phyloP scores from a whole-genome alignment of 2,888 invertebrate species.

The Heliconius ethilla region DNA sequence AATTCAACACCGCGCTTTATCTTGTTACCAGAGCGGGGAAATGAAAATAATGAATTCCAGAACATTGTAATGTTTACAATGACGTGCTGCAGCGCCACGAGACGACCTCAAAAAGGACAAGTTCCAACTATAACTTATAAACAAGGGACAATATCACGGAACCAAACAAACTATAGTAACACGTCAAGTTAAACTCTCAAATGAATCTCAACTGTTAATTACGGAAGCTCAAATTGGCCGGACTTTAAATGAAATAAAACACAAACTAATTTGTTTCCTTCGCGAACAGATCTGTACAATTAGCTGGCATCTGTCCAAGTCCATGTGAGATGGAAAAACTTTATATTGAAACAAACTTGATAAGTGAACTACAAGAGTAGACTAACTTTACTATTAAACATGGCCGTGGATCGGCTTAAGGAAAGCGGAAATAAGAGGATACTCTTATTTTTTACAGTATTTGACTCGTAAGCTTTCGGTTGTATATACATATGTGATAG shows the following conservation, averaged over 20 bases:
- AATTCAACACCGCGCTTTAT: too few species aligned
- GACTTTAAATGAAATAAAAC: conserved; percentile 23
- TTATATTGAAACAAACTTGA: conserved; percentile 38
- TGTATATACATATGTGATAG: too few species aligned
- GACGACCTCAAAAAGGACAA: too few species aligned
- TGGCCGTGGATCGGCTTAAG: neutral
- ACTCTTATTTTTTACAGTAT: neutral
- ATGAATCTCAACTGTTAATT: conserved; percentile 24
- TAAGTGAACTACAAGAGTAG: conserved; percentile 28
- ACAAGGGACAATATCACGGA: too few species aligned
- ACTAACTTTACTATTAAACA: conserved; percentile 16
- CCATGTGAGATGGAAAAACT: conserved; percentile 43
- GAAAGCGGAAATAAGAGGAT: neutral
- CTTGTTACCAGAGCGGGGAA: too few species aligned
- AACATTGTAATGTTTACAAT: too few species aligned
- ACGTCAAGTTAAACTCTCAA: conserved; percentile 12
- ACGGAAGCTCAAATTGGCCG: conserved; percentile 12
- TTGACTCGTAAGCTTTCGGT: neutral
- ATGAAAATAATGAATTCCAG: too few species aligned
- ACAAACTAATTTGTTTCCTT: conserved; percentile 28
- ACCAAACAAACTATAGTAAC: conserved; percentile 5
- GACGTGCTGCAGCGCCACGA: too few species aligned
- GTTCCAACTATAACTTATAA: too few species aligned
- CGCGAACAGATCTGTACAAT: conserved; percentile 38
- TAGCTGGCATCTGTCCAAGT: conserved; percentile 45